Base-by-base conservation (phyloP, 2,797 vertebrate species). In the Philypnodon macrostomus region DNA sequence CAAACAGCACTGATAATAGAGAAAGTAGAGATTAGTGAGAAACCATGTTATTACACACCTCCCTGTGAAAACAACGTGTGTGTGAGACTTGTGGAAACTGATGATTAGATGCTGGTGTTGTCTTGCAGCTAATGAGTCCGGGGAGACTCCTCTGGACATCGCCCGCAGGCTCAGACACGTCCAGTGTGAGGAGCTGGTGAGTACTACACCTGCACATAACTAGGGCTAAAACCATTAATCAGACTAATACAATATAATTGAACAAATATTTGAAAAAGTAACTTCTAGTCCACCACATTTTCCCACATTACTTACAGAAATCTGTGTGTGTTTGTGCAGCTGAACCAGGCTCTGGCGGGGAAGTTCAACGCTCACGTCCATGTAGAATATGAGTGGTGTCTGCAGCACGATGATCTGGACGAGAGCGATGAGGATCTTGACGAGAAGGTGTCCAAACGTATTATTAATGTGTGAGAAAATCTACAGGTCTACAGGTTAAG, bases 341-440 rank as follows among this genome's bases (percentile, higher is more conserved):
- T 99, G 48, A 92, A 87, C 63, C 95, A 98, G 54, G 95, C 95
- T 2, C 84, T 98, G 41, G 92, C 94, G 0, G 97, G 97, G 58
- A 94, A 95, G 70, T 96, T 99, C 73, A 98, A 98, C 53, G 92
- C 92, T 35, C 96, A 99, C 5, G 95, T 98, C 24, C 97, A 99
- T 0, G 96, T 99, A 0, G 97, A 99, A 71, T 99, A 98, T n/a
- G 97, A 99, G 50, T 99, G 97, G 96, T 87, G 96, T 13, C 84
- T 99, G 68, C 93, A 96, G 50, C 93, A 95, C 0, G 94, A 96
- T 79, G 96, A 99, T 80, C 75, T 99, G 70, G 97, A 99, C 1
- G 97, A 99, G 75, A 99, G 95, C 2, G 97, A 99, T 2, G 97
- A 99, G 36, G 97, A 99, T 55, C 78, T 96, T 70, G 97, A 99